These are phyloP conservation scores for Halictus quadricinctus DNA, from an alignment of 2,888 invertebrate genomes.

Conservation along the genomic window DNA sequence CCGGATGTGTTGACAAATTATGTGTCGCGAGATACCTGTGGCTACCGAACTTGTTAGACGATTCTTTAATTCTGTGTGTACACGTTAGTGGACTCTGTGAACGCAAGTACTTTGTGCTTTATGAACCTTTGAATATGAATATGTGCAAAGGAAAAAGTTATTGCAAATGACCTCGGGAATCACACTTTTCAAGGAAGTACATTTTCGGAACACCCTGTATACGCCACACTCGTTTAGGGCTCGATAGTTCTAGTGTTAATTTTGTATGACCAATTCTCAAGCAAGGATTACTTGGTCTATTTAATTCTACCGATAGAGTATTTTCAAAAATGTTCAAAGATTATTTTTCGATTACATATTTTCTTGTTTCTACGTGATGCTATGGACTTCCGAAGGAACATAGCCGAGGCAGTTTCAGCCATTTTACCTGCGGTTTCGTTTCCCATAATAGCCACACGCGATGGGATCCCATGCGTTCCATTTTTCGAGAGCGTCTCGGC, in stretches of 20 bases:
- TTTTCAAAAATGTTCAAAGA: too few relatives aligned
- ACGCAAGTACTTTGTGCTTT: neutral
- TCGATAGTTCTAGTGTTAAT: too few relatives aligned
- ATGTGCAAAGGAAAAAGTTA: too few relatives aligned
- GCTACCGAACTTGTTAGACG: constrained; percentile 2
- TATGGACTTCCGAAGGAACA: neutral
- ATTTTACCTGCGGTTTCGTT: neutral
- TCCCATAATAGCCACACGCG: neutral
- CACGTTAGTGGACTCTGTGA: neutral
- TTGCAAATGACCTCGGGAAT: too few relatives aligned
- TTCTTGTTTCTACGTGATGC: neutral
- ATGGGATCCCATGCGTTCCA: neutral
- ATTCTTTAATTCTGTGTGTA: neutral
- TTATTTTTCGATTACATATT: neutral
- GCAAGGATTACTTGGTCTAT: too few relatives aligned
- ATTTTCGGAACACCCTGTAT: too few relatives aligned
- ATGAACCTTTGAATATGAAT: neutral
- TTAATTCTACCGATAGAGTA: too few relatives aligned
- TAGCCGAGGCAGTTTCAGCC: neutral
- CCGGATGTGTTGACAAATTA: constrained; percentile 20
- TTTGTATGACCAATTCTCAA: too few relatives aligned
- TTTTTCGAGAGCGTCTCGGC: neutral
- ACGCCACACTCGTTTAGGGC: too few relatives aligned
- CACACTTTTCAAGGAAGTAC: too few relatives aligned
- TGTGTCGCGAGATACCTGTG: neutral